Conservation (phyloP, 2,113 vertebrate species). For the Microtus montanus region DNA sequence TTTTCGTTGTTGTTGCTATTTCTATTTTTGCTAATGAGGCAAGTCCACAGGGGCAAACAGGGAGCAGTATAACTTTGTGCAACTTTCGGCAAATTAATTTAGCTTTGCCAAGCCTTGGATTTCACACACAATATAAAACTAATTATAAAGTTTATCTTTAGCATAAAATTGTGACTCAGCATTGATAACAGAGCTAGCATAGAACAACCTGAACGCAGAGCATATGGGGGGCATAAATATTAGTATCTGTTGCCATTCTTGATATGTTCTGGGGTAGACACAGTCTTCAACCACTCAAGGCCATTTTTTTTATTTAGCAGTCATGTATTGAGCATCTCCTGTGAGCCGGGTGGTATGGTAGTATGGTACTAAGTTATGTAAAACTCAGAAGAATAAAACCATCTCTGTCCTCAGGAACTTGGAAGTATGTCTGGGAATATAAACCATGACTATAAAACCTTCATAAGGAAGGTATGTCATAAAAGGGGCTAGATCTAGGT, state of each 20-base stretch:
- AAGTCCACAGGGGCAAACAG: neutral
- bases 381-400: constrained; percentile 37
- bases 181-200: neutral
- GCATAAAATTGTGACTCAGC: neutral
- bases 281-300: neutral
- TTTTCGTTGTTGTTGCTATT: neutral
- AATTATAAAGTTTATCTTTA: neutral
- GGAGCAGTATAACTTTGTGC: neutral
- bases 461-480: neutral
- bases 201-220: neutral
- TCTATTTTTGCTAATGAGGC: neutral
- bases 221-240: neutral
- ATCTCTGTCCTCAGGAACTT: neutral
- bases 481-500: neutral
- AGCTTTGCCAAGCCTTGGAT: neutral
- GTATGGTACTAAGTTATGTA: neutral
- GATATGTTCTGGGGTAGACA: neutral
- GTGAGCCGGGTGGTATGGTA: neutral
- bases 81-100: constrained; percentile 8
- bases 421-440: neutral
- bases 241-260: constrained; percentile 14
- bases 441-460: neutral
- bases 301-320: neutral
- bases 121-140: neutral
- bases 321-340: neutral